Base-by-base conservation (phyloP, 2,113 vertebrate species). In the Pipa parva region DNA sequence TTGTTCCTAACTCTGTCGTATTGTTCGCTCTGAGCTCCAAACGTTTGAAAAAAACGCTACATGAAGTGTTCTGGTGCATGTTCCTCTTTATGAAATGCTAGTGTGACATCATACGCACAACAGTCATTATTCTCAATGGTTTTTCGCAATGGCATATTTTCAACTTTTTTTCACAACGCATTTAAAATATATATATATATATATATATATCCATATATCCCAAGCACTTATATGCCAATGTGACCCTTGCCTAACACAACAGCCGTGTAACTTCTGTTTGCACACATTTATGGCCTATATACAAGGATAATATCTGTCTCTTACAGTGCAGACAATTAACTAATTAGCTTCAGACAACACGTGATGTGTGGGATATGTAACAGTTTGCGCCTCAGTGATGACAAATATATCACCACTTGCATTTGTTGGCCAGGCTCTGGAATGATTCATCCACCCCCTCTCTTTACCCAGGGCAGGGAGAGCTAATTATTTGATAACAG, bases 401-500 rank as follows among this genome's bases (percentile, higher is more conserved):
- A 61, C 58, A 70, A 69, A 69, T 48, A 61, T 61, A 58, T 70
- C 66, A 70, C 48, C 36, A 25, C 31, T 61, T 59, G 48, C 20
- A 45, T 18, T 31, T 5, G 48, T 57, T 69, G 65, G 57, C 66
- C 57, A 61, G 49, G 57, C 49, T 61, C n/a, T 1, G 4, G 12
- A 6, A 24, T 70, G 66, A 70, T 18, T 61, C 66, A 70, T 54
- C 66, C 66, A 28, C 66, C 66, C 58, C 58, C 66, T 61, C 66
- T 61, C 58, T 54, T 54, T 61, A 70, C 58, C 48, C 57, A 70
- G 66, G 66, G 66, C 66, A 70, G 45, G 48, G 46, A 61, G 57
- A 70, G 57, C 66, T 54, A 69, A 69, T 69, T 45, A 70, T 70
- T 70, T 54, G 57, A 70, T 54, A 70, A 70, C 66, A 70, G 66